Evolutionary conservation across 2,113 vertebrate genomes (phyloP), one percentile per base, ranked within the genome.

Genomic region (Coryphaenoides rupestris): DNA sequence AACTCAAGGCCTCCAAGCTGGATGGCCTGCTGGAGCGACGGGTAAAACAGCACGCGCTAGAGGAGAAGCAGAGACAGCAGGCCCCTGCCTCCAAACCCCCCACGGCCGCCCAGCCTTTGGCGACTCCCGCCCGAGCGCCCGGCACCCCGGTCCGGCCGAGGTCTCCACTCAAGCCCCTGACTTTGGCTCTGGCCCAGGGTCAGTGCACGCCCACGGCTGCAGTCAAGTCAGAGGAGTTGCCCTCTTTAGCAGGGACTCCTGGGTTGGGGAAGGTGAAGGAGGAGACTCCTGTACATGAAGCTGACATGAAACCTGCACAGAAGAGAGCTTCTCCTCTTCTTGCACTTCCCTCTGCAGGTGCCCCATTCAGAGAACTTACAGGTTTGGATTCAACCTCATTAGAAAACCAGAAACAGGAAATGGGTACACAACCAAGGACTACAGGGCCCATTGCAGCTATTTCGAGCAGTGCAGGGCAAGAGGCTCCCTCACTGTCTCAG

Each of bases 21-120:
- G 97, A 99, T 66, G 88, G 91, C 50, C 89, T 99, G 6, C 88
- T 99, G 62, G 98, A 99, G 86, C 90, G 96, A 54, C 87, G 98
- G 58, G 91, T 95, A 73, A 98, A 94, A 66, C 98, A 99, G 77
- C 95, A 96, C 72, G 83, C 90, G 6, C 79, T 99, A 74, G 96
- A 99, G 77, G 95, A 98, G 83, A 93, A 90, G 53, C 95, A 95
- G 19, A 92, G 93, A 19, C 88, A 86, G 65, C 87, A 92, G 68
- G 86, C 86, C 65, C 78, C 82, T 45, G 73, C 75, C 21, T 75
- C 76, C 68, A 83, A 73, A 53, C 63, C 73, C 47, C 73, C 67
- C 62, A 56, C 49, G 55, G 56, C 70, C n/a, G 13, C 28, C 19
- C 88, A 80, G 81, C 64, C 62, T 21, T 15, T 19, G 45, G 63